Evolutionary conservation across 1,140 invertebrate species (phyloP).

Genomic region (Zaprionus kolodkinae): DNA sequence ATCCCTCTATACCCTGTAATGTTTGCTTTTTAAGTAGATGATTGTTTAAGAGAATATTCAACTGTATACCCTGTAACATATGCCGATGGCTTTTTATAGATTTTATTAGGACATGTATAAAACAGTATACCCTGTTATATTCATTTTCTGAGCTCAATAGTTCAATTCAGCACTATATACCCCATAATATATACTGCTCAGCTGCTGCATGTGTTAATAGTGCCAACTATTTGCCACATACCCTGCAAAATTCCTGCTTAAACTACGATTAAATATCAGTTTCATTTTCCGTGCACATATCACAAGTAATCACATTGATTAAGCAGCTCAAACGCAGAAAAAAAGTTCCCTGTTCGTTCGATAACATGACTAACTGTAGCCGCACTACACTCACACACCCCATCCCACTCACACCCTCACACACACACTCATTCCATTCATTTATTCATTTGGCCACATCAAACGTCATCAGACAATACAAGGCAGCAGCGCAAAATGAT

Average conservation of each 20-base stretch:
- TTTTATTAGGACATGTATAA: too few species aligned
- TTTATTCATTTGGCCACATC: neutral
- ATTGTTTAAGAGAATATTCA: too few species aligned
- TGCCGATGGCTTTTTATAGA: too few species aligned
- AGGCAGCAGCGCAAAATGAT: constrained; percentile 32
- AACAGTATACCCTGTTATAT: too few species aligned
- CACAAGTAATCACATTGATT: neutral
- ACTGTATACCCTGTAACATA: too few species aligned
- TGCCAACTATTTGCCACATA: neutral
- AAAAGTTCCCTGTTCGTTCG: neutral
- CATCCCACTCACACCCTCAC: neutral
- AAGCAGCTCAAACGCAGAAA: neutral
- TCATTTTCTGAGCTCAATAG: too few species aligned
- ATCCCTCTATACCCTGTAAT: too few species aligned
- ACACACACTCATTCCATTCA: neutral
- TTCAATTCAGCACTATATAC: too few species aligned
- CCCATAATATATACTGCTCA: too few species aligned
- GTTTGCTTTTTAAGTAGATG: too few species aligned
- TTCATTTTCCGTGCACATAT: neutral
- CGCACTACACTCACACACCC: neutral
- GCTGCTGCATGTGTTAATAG: neutral
- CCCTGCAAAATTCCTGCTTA: neutral
- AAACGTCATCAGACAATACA: constrained; percentile 5
- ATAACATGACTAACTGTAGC: constrained; percentile 8
- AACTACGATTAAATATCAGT: neutral